These are phyloP conservation scores for Seriola dumerili DNA, from an alignment of 2,113 vertebrate species.

Conservation along the genomic window DNA sequence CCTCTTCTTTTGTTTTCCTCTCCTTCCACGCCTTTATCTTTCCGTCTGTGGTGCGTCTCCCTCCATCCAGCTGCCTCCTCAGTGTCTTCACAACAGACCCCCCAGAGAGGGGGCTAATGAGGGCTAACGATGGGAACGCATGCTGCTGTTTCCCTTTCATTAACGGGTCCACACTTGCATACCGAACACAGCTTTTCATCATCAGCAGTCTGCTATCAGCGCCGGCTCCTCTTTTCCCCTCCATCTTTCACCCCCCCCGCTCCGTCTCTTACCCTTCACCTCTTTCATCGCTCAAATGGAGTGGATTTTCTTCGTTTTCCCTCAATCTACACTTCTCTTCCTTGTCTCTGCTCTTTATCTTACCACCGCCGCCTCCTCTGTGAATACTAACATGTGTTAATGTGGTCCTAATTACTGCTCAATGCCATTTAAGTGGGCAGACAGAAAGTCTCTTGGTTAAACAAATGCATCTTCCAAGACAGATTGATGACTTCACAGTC, in stretches of 20 bases:
- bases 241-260: slow-evolving; percentile 43
- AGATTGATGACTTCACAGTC: slow-evolving; percentile 26
- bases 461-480: slow-evolving; percentile 31
- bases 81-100: slow-evolving; percentile 42
- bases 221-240: slow-evolving; percentile 26
- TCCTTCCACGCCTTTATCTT: slow-evolving; percentile 10
- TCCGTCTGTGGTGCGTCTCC: slow-evolving; percentile 22
- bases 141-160: slow-evolving; percentile 74
- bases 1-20: slow-evolving; percentile 29
- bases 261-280: slow-evolving; percentile 39
- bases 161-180: slow-evolving; percentile 52
- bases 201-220: slow-evolving; percentile 47
- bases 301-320: slow-evolving; percentile 24
- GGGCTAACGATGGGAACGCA: slow-evolving; percentile 71
- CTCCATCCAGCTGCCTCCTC: slow-evolving; percentile 43
- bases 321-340: slow-evolving; percentile 21
- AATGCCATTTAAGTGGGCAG: slow-evolving; percentile 60
- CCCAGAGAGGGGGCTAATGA: slow-evolving; percentile 76
- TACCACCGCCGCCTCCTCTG: slow-evolving; percentile 18
- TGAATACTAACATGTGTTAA: slow-evolving; percentile 55
- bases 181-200: slow-evolving; percentile 55
- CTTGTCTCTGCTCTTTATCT: slow-evolving; percentile 15
- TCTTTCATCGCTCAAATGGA: slow-evolving; percentile 51
- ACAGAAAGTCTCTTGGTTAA: slow-evolving; percentile 37
- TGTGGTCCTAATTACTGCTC: slow-evolving; percentile 70